Base-by-base conservation (phyloP, 1,140 invertebrate genomes). In the Lordiphosa clarofinis region DNA sequence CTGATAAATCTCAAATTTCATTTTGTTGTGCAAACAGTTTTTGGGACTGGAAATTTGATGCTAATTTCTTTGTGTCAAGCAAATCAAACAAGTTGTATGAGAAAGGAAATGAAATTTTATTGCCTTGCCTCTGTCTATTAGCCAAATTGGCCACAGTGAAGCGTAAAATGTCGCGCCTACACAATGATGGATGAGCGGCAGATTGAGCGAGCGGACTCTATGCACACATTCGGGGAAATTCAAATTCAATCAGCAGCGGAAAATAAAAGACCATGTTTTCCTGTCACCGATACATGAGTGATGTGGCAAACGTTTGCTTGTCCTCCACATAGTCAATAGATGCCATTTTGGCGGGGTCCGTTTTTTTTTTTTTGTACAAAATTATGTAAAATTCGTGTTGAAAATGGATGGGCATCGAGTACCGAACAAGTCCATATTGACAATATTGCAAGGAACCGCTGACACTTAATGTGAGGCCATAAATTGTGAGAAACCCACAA, bases 1-100 rank as follows among this genome's bases (percentile, higher is more conserved):
- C 36, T 63, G 50, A 82, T 65, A 82, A 82, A 84, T 82, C 76
- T 82, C 76, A 44, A 58, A 82, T 84, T 82, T 84, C 76, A 68
- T 39, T 75, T 37, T 60, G 24, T 46, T 46, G 28, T 24, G 12
- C 31, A 11, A 46, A 46, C 21, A 46, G 28, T 33, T 46, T 38
- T 42, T 58, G 52, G 40, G 21, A 50, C 48, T 44, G 67, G 76
- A 63, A 81, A 81, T 64, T 68, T 49, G 71, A 81, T 81, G 72
- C 76, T 76, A 82, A 81, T 82, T 81, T 74, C 40, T 13, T 47
- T 38, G 13, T 60, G 37, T 52, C 19, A 49, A 72, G 73, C 61
- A 75, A 76, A 38, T 44, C 76, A 81, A 81, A 82, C 72, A 82
- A 46, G 15, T 37, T 19, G 7, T 10, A 33, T 6, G 19, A 40